Evolutionary conservation across 2,888 invertebrate genomes (phyloP), one percentile per base, ranked within the genome.

Genomic region (Agrochola lychnidis): DNA sequence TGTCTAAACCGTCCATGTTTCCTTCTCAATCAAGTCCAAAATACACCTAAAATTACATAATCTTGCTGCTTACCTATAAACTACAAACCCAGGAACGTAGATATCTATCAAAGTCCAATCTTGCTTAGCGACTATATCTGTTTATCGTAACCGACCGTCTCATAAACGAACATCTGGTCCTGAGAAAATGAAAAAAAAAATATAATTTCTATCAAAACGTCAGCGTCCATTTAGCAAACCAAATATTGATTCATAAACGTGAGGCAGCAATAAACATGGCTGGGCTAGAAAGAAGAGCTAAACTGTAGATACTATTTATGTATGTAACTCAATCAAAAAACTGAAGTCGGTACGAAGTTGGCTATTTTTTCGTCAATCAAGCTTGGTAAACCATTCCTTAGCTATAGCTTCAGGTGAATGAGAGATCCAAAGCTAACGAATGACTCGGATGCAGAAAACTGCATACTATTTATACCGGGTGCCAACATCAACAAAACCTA

Each of bases 401-500:
- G 16, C 19, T 25, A 16, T 2, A 12, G n/a, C 57, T 40, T 69
- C 45, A 62, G 66, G 57, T 81, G 77, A 83, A 77, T 73, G 77
- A 72, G 63, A 78, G 57, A 81, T 57, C 57, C 25, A 51, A 51
- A 62, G 62, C 59, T 69, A 66, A 64, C 40, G 14, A 40, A 73
- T 71, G 73, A 81, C 42, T 71, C 53, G 45, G 64, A 71, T 84
- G 84, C 83, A 84, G 68, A 81, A 84, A 84, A 81, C 75, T 84
- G 83, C 83, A 84, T 67, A 72, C 72, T 81, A 87, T 82, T 76
- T 87, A 77, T 74, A 79, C 73, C 61, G 51, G 76, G 79, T 82
- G 85, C 85, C 87, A 88, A 88, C 78, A 86, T 87, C 86, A 90
- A 88, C 87, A 89, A 82, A 87, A 68, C 82, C 81, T 87, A 86